A percentile compares a stretch with the other conserved stretches of the same genome.
Conservation (phyloP, 2,888 invertebrate species). For the Patella caerulea region DNA sequence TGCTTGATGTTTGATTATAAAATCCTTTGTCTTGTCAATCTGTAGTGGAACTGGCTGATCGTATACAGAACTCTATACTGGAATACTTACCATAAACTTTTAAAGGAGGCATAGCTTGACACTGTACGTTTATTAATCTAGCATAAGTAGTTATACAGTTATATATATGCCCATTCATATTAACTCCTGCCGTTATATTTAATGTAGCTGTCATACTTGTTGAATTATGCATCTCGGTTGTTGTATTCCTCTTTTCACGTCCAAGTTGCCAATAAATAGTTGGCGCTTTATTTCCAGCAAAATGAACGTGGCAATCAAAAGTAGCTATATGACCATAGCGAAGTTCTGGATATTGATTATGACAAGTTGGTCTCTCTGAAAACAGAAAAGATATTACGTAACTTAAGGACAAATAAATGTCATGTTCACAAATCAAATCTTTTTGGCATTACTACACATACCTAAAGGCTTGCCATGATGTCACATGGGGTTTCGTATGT, state of each 20-base stretch:
- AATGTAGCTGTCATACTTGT: slow-evolving; percentile 38
- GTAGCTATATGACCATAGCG: slow-evolving; percentile 46
- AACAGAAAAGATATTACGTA: background rate
- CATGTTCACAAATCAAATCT: too few species aligned
- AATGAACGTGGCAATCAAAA: slow-evolving; percentile 52
- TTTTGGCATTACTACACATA: too few species aligned
- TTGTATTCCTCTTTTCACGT: slow-evolving; percentile 36
- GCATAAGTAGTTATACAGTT: slow-evolving; percentile 46
- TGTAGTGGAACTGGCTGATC: too few species aligned
- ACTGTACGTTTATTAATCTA: slow-evolving; percentile 34
- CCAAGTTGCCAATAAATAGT: slow-evolving; percentile 48
- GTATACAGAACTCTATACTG: too few species aligned
- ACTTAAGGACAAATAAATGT: too few species aligned
- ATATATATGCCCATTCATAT: slow-evolving; percentile 47
- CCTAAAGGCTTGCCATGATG: too few species aligned
- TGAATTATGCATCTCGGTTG: slow-evolving; percentile 29
- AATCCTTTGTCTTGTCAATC: too few species aligned
- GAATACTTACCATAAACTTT: slow-evolving; percentile 44
- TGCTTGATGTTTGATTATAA: too few species aligned
- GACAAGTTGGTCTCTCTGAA: slow-evolving; percentile 39
- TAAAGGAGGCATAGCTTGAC: slow-evolving; percentile 42
- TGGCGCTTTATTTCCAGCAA: slow-evolving; percentile 52
- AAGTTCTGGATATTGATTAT: slow-evolving; percentile 38
- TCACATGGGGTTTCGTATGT: too few species aligned
- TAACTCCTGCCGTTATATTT: slow-evolving; percentile 33